Conservation (phyloP, 2,113 vertebrate genomes). For the Otus sunia region DNA sequence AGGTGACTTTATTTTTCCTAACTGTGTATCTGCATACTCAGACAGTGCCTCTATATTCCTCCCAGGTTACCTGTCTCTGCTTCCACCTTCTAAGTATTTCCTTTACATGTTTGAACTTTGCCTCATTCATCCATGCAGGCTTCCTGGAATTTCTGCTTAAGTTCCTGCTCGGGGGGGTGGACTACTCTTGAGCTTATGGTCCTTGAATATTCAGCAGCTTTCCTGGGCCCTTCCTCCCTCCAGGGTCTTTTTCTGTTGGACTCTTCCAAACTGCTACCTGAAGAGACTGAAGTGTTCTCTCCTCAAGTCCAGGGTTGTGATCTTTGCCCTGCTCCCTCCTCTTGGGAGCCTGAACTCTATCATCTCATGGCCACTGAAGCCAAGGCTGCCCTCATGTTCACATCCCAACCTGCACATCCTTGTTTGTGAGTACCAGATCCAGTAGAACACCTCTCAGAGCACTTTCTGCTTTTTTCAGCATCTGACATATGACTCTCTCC, state of each 20-base stretch:
- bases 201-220: background rate
- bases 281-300: background rate
- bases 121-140: background rate
- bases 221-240: background rate
- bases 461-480: background rate
- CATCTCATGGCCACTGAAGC: background rate
- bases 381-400: background rate
- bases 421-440: background rate
- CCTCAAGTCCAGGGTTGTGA: background rate
- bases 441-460: background rate
- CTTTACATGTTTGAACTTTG: background rate
- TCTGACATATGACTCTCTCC: background rate
- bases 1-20: background rate
- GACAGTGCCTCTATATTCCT: background rate
- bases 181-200: background rate
- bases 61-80: background rate
- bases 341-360: background rate
- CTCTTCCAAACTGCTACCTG: background rate
- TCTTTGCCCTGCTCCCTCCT: background rate
- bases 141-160: background rate
- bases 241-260: background rate
- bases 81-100: background rate
- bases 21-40: background rate
- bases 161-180: background rate
- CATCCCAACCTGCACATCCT: background rate